These are phyloP conservation scores for Acanthisitta chloris DNA, from an alignment of 2,113 vertebrate genomes.

Conservation along the genomic window DNA sequence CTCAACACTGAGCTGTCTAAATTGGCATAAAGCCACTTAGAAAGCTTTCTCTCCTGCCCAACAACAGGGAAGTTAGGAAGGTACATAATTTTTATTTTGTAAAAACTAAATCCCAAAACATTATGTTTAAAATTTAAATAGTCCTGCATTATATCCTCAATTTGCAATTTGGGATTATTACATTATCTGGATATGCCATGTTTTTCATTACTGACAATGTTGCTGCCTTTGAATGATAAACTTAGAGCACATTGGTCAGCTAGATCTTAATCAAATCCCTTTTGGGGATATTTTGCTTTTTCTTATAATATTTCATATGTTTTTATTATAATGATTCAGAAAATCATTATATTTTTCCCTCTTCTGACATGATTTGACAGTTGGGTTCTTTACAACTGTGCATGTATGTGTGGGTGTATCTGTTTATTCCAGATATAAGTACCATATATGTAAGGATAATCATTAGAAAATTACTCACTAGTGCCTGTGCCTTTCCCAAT, in stretches of 20 bases:
- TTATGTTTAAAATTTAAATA: background rate
- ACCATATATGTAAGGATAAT: background rate
- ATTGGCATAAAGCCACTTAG: constrained; percentile 35
- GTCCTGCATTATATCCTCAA: background rate
- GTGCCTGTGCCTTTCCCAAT: background rate
- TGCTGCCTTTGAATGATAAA: background rate
- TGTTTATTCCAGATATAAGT: background rate
- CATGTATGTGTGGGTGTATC: background rate
- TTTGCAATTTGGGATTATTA: background rate
- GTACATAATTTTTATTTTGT: background rate
- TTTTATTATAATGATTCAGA: background rate
- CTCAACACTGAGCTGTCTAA: background rate
- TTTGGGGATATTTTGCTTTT: too few species aligned
- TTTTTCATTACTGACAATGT: background rate
- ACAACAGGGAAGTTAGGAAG: background rate
- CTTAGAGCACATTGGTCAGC: background rate
- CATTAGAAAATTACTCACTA: background rate
- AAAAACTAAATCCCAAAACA: background rate
- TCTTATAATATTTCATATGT: background rate
- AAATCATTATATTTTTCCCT: background rate
- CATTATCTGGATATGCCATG: background rate
- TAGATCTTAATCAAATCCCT: background rate
- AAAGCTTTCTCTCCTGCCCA: background rate
- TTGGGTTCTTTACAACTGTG: background rate
- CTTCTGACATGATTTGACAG: background rate